These are phyloP conservation scores for Montifringilla adamsi DNA, from an alignment of 2,113 vertebrate species.

Conservation along the genomic window DNA sequence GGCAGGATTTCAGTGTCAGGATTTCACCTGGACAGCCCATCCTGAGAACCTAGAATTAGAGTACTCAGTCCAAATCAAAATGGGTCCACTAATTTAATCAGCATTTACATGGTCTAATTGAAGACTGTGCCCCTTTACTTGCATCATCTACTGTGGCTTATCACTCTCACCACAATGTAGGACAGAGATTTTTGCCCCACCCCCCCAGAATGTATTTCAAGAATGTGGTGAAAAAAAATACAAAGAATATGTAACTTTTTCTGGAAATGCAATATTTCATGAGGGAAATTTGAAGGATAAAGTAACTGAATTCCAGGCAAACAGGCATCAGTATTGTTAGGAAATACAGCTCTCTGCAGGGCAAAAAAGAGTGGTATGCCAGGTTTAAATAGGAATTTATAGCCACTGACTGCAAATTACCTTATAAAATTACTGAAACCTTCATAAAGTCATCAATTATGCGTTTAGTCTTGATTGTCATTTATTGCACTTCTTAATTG, in stretches of 20 bases:
- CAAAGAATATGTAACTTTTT: slow-evolving; percentile 8
- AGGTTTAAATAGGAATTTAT: slow-evolving; percentile 32
- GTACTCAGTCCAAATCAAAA: not conserved
- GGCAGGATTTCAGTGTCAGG: not conserved
- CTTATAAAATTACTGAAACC: slow-evolving; percentile 50
- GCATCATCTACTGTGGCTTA: not conserved
- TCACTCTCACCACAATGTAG: not conserved
- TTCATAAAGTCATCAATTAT: slow-evolving; percentile 39
- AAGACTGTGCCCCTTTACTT: not conserved
- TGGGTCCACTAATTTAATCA: not conserved
- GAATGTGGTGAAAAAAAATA: not conserved
- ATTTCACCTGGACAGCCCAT: not conserved
- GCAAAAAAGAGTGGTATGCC: slow-evolving; percentile 7
- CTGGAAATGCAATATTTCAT: slow-evolving; percentile 7
- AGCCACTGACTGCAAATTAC: slow-evolving; percentile 45
- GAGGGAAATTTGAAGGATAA: slow-evolving; percentile 27
- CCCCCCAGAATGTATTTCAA: slow-evolving; percentile 5
- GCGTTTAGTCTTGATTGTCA: slow-evolving; percentile 40
- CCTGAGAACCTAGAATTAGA: not conserved
- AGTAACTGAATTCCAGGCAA: slow-evolving; percentile 23
- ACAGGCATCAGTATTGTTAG: slow-evolving; percentile 20
- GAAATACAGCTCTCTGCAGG: slow-evolving; percentile 54
- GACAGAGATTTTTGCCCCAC: not conserved
- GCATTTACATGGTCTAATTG: not conserved
- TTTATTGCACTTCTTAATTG: slow-evolving; percentile 45